These are phyloP conservation scores for Aegotheles bennettii DNA, from an alignment of 2,113 vertebrate genomes.

Conservation along the genomic window DNA sequence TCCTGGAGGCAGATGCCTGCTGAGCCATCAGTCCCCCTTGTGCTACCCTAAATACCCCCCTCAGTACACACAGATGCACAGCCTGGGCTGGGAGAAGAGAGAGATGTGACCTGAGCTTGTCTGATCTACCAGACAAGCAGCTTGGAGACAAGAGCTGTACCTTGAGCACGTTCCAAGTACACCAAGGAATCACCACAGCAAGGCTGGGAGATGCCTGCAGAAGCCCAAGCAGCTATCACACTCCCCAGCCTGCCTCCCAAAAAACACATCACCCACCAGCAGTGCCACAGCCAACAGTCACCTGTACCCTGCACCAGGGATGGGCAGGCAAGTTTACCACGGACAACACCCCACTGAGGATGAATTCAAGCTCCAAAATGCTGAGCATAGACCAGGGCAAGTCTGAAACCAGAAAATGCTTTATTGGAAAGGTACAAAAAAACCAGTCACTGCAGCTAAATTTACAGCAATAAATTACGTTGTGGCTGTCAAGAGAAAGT, in stretches of 20 bases:
- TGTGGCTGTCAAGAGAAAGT: slow-evolving; percentile 70
- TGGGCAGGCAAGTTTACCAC: background rate
- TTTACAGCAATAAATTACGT: slow-evolving; percentile 89
- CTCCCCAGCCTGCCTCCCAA: background rate
- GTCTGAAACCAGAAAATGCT: slow-evolving; percentile 80
- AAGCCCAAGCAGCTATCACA: background rate
- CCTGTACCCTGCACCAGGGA: background rate
- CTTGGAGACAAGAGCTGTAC: background rate
- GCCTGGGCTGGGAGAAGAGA: background rate
- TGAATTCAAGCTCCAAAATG: background rate
- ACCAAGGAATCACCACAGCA: background rate
- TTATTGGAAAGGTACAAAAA: slow-evolving; percentile 92
- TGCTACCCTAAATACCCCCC: background rate
- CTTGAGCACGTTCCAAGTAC: background rate
- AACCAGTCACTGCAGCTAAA: slow-evolving; percentile 81
- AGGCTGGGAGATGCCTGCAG: background rate
- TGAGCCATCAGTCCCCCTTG: background rate
- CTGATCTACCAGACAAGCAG: background rate
- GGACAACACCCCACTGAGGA: background rate
- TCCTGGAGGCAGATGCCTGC: background rate
- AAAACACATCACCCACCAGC: background rate
- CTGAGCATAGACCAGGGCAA: slow-evolving; percentile 9
- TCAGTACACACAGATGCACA: background rate
- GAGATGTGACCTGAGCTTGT: accelerated
- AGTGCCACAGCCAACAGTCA: background rate